Evolutionary conservation across 2,888 invertebrate species (phyloP).

Genomic region (Rhyacophila evoluta): DNA sequence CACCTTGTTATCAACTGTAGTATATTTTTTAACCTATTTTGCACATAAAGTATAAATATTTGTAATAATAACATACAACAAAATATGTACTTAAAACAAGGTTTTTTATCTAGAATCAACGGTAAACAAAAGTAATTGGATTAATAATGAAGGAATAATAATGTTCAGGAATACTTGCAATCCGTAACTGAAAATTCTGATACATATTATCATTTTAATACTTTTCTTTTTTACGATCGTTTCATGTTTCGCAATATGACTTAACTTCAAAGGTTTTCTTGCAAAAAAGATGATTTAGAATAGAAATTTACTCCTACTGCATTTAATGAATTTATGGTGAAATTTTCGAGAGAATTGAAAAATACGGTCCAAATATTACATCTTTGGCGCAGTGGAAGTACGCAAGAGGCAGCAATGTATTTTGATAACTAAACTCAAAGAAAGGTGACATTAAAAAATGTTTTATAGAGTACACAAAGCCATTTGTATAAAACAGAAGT

Average conservation of each 20-base stretch:
- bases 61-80: too few relatives aligned
- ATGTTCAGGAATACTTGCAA: too few relatives aligned
- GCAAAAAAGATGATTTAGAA: not conserved
- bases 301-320: not conserved
- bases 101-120: too few relatives aligned
- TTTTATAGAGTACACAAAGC: constrained; percentile 17
- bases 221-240: too few relatives aligned
- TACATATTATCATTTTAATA: too few relatives aligned
- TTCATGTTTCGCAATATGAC: not conserved
- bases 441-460: constrained; percentile 17
- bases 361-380: not conserved
- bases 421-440: constrained; percentile 22
- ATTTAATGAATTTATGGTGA: constrained; percentile 5
- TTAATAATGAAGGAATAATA: too few relatives aligned
- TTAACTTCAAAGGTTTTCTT: not conserved
- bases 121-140: too few relatives aligned
- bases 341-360: not conserved
- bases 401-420: not conserved
- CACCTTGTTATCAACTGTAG: too few relatives aligned
- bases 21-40: too few relatives aligned
- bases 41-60: too few relatives aligned
- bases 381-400: not conserved
- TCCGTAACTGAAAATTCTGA: too few relatives aligned
- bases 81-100: too few relatives aligned
- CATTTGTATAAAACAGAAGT: not conserved